These are phyloP conservation scores for Apodemia zela DNA, from an alignment of 2,888 invertebrate genomes.

Conservation along the genomic window DNA sequence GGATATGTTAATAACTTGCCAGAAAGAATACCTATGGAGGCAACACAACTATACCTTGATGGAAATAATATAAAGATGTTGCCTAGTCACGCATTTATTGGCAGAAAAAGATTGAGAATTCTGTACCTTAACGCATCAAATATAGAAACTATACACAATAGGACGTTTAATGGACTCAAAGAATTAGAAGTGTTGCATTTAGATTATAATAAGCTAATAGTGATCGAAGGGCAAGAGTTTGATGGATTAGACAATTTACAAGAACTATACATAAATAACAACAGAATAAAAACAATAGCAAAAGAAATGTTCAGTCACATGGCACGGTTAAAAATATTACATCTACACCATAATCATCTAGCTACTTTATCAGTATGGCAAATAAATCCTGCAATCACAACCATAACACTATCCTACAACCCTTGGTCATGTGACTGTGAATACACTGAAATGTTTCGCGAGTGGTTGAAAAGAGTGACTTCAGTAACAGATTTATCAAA, in stretches of 20 bases:
- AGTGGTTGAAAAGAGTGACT: slow-evolving; percentile 86
- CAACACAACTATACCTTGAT: slow-evolving; percentile 92
- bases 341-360: slow-evolving; percentile 86
- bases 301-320: slow-evolving; percentile 86
- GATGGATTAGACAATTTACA: slow-evolving; percentile 86
- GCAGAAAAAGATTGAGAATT: slow-evolving; percentile 87
- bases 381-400: slow-evolving; percentile 82
- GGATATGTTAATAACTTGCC: slow-evolving; percentile 86
- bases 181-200: slow-evolving; percentile 87
- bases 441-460: slow-evolving; percentile 86
- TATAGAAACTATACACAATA: slow-evolving; percentile 88
- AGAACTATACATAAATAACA: slow-evolving; percentile 87
- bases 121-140: slow-evolving; percentile 89
- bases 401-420: slow-evolving; percentile 85
- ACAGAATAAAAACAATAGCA: slow-evolving; percentile 84
- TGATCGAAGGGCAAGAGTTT: slow-evolving; percentile 89
- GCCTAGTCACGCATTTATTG: slow-evolving; percentile 91
- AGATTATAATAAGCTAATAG: slow-evolving; percentile 85
- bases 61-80: slow-evolving; percentile 89
- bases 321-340: slow-evolving; percentile 82
- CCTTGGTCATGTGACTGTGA: slow-evolving; percentile 93
- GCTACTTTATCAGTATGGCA: slow-evolving; percentile 86
- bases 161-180: slow-evolving; percentile 91
- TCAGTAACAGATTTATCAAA: slow-evolving; percentile 83
- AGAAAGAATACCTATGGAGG: slow-evolving; percentile 93